A percentile compares a stretch with the other conserved stretches of the same genome.
Evolutionary conservation across 1,140 invertebrate genomes (phyloP).

Genomic region (Apis cerana): DNA sequence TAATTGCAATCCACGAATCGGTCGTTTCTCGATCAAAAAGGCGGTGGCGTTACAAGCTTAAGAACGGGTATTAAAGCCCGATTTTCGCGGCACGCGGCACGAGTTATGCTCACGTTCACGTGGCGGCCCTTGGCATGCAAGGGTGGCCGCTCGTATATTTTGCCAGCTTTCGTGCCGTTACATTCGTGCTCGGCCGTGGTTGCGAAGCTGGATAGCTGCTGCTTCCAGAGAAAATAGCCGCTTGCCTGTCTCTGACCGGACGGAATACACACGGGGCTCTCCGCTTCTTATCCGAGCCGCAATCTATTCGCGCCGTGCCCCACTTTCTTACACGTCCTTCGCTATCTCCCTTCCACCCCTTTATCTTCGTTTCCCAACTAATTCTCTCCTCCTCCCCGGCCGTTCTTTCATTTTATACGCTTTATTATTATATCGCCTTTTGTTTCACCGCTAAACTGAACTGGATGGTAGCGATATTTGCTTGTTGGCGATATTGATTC

Average conservation of each 20-base stretch:
- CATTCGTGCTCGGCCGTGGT: slow-evolving; percentile 44
- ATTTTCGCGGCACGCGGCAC: slow-evolving; percentile 52
- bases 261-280: slow-evolving; percentile 44
- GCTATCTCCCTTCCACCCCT: slow-evolving; percentile 15
- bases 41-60: slow-evolving; percentile 53
- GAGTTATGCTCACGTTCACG: slow-evolving; percentile 54
- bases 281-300: slow-evolving; percentile 34
- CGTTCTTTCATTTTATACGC: not conserved
- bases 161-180: slow-evolving; percentile 62
- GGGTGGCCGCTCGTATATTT: slow-evolving; percentile 60
- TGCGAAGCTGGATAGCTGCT: slow-evolving; percentile 42
- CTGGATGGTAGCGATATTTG: not conserved
- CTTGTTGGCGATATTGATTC: no score
- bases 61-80: slow-evolving; percentile 53
- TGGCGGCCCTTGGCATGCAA: slow-evolving; percentile 61
- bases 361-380: slow-evolving; percentile 21
- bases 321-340: slow-evolving; percentile 45
- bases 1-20: not conserved
- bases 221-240: slow-evolving; percentile 53
- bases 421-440: not conserved
- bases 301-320: slow-evolving; percentile 55
- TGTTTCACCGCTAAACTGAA: not conserved
- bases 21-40: no score
- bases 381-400: not conserved
- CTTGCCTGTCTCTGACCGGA: slow-evolving; percentile 44